Conservation (phyloP, 2,797 vertebrate species). For the Phoeniculus purpureus region DNA sequence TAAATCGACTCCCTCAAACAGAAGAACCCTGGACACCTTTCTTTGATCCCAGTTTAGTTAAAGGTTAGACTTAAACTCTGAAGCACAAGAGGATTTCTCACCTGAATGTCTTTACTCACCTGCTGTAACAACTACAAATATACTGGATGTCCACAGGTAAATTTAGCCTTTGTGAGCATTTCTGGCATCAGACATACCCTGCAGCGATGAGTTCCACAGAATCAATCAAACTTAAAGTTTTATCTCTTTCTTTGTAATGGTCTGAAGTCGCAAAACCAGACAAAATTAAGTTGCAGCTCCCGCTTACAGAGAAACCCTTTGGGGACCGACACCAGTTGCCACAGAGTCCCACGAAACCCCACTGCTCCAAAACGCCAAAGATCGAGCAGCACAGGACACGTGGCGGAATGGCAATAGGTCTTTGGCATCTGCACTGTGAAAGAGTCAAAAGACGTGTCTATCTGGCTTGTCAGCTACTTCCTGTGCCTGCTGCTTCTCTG, state of each 20-base stretch:
- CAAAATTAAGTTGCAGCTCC: constrained; percentile 8
- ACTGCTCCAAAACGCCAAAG: background rate
- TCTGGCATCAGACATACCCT: background rate
- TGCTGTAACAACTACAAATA: background rate
- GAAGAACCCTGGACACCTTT: background rate
- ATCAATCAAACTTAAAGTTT: background rate
- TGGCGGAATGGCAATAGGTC: background rate
- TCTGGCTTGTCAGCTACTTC: constrained; percentile 30
- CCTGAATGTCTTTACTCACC: background rate
- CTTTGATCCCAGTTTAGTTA: background rate
- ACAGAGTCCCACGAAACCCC: background rate
- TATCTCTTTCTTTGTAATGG: background rate
- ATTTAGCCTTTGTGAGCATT: background rate
- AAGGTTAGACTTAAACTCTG: background rate
- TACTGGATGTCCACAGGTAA: accelerated
- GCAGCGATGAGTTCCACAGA: background rate
- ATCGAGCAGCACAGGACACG: background rate
- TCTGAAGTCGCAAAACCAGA: background rate
- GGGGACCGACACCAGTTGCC: background rate
- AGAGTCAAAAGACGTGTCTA: constrained; percentile 30
- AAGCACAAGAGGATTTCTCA: background rate
- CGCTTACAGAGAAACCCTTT: background rate
- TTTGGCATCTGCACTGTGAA: constrained; percentile 15
- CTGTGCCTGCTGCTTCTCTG: background rate
- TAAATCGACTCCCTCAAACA: background rate